Evolutionary conservation across 1,140 invertebrate genomes (phyloP), one percentile per base, ranked within the genome.

Genomic region (Cyrtorhinus lividipennis): DNA sequence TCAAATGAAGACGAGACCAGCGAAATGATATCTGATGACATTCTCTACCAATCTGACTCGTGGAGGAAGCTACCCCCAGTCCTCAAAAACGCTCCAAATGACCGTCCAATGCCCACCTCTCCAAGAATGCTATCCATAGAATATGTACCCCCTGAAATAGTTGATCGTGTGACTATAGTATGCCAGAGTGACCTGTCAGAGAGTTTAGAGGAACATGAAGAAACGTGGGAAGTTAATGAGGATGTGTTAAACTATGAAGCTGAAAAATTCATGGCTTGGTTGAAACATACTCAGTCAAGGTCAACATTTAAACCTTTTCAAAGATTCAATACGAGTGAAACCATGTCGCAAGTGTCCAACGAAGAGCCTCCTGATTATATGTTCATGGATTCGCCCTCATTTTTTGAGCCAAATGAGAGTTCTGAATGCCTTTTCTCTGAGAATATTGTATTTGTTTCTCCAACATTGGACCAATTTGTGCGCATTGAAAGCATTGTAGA

Each of bases 21-120:
- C 20, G 48, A 53, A 20, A 53, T 53, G 48, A 53, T 53, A 53
- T 53, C 48, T 5, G 48, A 53, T 53, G 18, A 53, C 10, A 53
- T 53, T 22, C 48, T 53, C 3, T 20, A 22, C 20, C 48, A 22
- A 12, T 13, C 10, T 22, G 48, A 53, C 5, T 53, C 48, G 10
- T 53, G 48, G 48, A 53, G 20, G 48, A 15, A 15, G 8, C 18
- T 53, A 20, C 48, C 48, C 5, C 10, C 20, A 20, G 18, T 53
- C 3, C 20, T 53, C 5, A 5, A 13, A 20, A 53, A 53, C 5
- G 20, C 5, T 20, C 48, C 10, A 8, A 5, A 5, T 38, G 5
- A 5, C 30, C 5, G 15, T 8, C 5, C 5, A 38, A 5, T 38
- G 30, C 30, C 30, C 15, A 38, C 30, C 30, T 5, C 5, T 5